Conservation (phyloP, 2,888 invertebrate species). For the Mimachlamys varia region DNA sequence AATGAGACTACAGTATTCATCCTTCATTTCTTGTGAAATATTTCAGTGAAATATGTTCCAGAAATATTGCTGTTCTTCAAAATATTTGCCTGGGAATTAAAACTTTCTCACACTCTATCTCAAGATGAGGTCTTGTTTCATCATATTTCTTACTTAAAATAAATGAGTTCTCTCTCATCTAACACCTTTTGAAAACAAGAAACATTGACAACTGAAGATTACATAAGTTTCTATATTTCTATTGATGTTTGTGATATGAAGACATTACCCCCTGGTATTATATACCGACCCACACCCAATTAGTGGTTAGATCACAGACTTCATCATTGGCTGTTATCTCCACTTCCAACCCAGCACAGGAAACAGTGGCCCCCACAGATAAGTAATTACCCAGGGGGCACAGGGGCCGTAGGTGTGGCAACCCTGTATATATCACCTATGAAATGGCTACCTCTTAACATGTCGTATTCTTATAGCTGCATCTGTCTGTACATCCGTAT, state of each 20-base stretch:
- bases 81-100: background rate
- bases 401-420: slow-evolving; percentile 27
- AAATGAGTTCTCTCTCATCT: background rate
- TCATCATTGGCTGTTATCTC: background rate
- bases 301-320: background rate
- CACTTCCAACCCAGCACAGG: background rate
- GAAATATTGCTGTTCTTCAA: background rate
- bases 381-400: background rate
- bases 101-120: background rate
- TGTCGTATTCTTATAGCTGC: no score
- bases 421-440: no score
- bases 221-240: background rate
- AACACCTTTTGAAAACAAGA: background rate
- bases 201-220: background rate
- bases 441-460: no score
- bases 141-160: slow-evolving; percentile 6
- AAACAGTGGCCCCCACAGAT: background rate
- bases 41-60: background rate
- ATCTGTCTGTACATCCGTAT: no score
- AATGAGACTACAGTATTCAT: no score
- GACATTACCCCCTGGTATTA: slow-evolving; percentile 1
- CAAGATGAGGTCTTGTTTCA: background rate
- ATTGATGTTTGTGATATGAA: background rate
- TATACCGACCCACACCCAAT: slow-evolving; percentile 22
- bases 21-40: no score